phyloP scores from a whole-genome alignment of 2,888 invertebrate genomes.

The Sericinus montela region DNA sequence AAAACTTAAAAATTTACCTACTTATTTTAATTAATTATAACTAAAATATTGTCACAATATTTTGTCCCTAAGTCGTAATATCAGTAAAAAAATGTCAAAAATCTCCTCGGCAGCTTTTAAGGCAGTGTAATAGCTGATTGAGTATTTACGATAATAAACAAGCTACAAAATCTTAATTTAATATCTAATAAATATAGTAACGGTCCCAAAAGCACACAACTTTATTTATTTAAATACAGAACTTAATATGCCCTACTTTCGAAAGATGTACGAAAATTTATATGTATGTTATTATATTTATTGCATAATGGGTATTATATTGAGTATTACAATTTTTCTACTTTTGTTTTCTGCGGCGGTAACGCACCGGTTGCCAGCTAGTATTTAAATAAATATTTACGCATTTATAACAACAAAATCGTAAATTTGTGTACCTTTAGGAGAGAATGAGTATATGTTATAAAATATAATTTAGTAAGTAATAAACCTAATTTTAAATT shows the following conservation, averaged over 20 bases:
- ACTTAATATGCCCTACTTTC: too few relatives aligned
- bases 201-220: constrained; percentile 64
- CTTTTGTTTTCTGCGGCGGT: too few relatives aligned
- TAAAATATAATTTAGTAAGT: constrained; percentile 15
- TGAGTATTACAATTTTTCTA: too few relatives aligned
- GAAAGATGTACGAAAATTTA: too few relatives aligned
- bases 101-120: constrained; percentile 27
- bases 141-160: constrained; percentile 42
- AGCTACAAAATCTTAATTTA: constrained; percentile 37
- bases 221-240: neutral
- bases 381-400: too few relatives aligned
- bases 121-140: constrained; percentile 55
- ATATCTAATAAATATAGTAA: constrained; percentile 35
- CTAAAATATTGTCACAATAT: constrained; percentile 51
- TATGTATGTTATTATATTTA: too few relatives aligned
- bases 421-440: constrained; percentile 57
- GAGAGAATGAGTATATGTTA: constrained; percentile 37
- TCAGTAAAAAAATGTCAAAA: constrained; percentile 22
- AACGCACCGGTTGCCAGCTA: too few relatives aligned
- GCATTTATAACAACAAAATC: too few relatives aligned
- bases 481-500: constrained; percentile 27
- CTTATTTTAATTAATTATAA: constrained; percentile 37
- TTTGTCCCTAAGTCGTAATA: constrained; percentile 28
- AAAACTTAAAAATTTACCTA: constrained; percentile 48
- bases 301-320: too few relatives aligned